These are phyloP conservation scores for Capromys pilorides DNA, from an alignment of 2,797 vertebrate genomes.

Conservation along the genomic window DNA sequence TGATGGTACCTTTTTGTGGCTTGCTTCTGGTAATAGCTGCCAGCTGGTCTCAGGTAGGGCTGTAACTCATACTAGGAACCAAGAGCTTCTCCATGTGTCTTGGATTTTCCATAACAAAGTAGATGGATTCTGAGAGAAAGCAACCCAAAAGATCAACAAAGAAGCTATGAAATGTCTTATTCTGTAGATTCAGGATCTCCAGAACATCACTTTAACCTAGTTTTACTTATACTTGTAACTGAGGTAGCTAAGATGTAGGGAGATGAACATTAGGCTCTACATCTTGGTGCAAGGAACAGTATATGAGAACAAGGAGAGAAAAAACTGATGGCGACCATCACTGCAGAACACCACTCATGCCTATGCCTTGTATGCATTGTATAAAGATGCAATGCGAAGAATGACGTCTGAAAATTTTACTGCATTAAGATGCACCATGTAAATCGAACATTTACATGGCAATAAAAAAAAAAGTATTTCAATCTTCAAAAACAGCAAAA, in stretches of 20 bases:
- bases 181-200: background rate
- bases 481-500: background rate
- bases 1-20: background rate
- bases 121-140: slow-evolving; percentile 13
- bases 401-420: background rate
- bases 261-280: background rate
- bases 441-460: background rate
- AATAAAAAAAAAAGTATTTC: background rate
- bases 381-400: background rate
- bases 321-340: background rate
- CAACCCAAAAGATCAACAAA: background rate
- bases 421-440: background rate
- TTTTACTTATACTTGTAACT: background rate
- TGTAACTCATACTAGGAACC: background rate
- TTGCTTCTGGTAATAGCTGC: background rate
- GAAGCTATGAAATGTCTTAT: background rate
- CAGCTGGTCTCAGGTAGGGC: background rate
- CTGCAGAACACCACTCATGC: background rate
- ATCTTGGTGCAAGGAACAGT: background rate
- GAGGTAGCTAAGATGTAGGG: background rate
- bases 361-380: background rate
- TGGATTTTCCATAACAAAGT: background rate
- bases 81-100: background rate
- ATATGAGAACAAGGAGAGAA: background rate
- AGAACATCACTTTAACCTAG: background rate